Conservation (phyloP, 2,888 invertebrate genomes). For the Odiellus spinosus region DNA sequence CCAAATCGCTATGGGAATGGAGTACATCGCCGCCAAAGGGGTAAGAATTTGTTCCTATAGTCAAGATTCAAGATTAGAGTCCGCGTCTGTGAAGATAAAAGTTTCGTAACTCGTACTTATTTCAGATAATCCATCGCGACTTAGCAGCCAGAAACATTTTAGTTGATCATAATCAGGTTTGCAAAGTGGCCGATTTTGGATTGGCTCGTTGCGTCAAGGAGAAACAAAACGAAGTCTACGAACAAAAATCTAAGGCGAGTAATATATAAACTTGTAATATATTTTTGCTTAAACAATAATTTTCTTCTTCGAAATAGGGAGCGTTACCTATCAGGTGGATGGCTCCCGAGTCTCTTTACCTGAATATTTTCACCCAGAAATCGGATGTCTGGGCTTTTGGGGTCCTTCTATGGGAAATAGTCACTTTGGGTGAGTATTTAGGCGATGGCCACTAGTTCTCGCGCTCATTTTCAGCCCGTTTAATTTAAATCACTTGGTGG, state of each 20-base stretch:
- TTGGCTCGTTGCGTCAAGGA: slow-evolving; percentile 77
- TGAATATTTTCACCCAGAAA: slow-evolving; percentile 60
- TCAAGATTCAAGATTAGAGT: neutral
- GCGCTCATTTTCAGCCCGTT: too few relatives aligned
- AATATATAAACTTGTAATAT: too few relatives aligned
- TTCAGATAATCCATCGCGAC: slow-evolving; percentile 64
- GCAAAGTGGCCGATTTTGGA: slow-evolving; percentile 78
- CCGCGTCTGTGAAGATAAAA: neutral
- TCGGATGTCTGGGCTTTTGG: slow-evolving; percentile 78
- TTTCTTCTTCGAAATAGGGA: slow-evolving; percentile 20
- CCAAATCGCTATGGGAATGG: slow-evolving; percentile 80
- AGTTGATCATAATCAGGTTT: slow-evolving; percentile 67
- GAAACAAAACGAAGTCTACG: slow-evolving; percentile 36
- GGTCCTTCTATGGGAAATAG: slow-evolving; percentile 71
- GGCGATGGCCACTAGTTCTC: too few relatives aligned
- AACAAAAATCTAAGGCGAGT: slow-evolving; percentile 30
- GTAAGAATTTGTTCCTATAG: slow-evolving; percentile 37
- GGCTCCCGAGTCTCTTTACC: slow-evolving; percentile 66
- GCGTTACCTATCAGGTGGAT: slow-evolving; percentile 50
- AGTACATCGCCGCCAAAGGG: slow-evolving; percentile 63
- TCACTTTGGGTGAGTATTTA: slow-evolving; percentile 46
- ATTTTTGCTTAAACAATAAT: too few relatives aligned
- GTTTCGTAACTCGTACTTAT: too few relatives aligned
- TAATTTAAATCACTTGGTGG: too few relatives aligned
- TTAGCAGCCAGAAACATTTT: slow-evolving; percentile 75